Evolutionary conservation across 2,797 vertebrate species (phyloP).

Genomic region (Eospalax fontanierii): DNA sequence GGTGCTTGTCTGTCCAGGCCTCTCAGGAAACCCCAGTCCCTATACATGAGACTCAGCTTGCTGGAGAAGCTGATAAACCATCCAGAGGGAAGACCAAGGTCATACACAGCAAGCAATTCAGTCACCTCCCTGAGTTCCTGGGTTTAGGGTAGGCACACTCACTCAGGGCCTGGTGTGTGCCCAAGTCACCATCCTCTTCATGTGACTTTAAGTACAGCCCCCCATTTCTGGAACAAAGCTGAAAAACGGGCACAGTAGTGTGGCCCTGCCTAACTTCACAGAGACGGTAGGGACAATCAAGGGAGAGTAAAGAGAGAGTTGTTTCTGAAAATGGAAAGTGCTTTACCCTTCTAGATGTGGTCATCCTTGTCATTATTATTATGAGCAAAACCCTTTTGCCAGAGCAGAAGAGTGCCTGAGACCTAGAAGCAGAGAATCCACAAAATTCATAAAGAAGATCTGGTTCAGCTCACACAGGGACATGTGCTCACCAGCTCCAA

Average conservation of each 20-base stretch:
- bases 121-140: neutral
- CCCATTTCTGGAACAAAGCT: neutral
- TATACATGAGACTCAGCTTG: neutral
- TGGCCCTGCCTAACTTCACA: neutral
- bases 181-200: neutral
- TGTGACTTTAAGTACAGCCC: neutral
- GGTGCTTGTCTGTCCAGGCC: neutral
- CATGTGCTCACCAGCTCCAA: neutral
- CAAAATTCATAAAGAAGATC: neutral
- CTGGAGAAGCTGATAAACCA: neutral
- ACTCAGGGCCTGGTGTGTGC: fast-evolving
- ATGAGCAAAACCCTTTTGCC: neutral
- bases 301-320: neutral
- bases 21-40: neutral
- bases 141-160: neutral
- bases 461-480: fast-evolving
- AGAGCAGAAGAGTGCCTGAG: conserved; percentile 34
- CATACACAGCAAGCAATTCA: neutral
- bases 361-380: neutral
- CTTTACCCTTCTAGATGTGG: conserved; percentile 58
- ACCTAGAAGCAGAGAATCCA: neutral
- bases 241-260: neutral
- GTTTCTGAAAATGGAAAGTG: conserved; percentile 69
- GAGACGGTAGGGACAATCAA: neutral
- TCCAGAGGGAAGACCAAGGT: neutral